Evolutionary conservation across 2,888 invertebrate genomes (phyloP), one percentile per base, ranked within the genome.

Genomic region (Pandemis heparana): DNA sequence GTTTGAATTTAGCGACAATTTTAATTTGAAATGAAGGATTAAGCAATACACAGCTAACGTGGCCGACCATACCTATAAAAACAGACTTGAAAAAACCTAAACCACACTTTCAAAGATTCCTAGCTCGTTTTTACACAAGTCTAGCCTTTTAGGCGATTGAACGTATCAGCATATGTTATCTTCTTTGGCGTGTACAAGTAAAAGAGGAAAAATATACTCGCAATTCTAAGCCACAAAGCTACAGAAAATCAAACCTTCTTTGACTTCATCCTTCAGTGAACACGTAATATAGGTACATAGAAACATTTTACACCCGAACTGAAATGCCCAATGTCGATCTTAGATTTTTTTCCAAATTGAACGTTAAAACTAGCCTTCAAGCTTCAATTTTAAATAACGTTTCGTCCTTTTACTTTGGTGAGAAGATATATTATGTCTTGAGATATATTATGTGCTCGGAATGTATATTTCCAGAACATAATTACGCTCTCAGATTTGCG

Each of bases 381-480:
- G 48, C 6, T 48, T 5, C 48, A 59, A 23, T 14, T 71, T n/a
- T 5, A 12, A 10, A 3, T 4, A n/a, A 23, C 14, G 8, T 41
- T 48, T 23, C 6, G 48, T 23, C 6, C 46, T 71, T n/a, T 60
- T 0, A 10, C 0, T 39, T 12, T 12, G 16, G 39, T 7, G 8
- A 39, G 41, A 32, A 23, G 23, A 66, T 66, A 66, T 66, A 51
- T 48, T 51, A 53, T 53, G 79, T 84, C 80, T 84, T 85, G 87
- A 89, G 88, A 86, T n/a, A n/a, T n/a, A n/a, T n/a, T n/a, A n/a
- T 88, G 85, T 80, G 82, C 83, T 77, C 80, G 77, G 82, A 86
- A 85, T 88, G 85, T 87, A 88, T 89, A 90, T 90, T 89, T 87
- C 86, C 84, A 82, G 78, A 80, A 84, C 87, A 89, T 89, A 90